Percentiles rank a stretch among this genome's conserved stretches.
Evolutionary conservation across 2,113 vertebrate species (phyloP).

Genomic region (Silurus asotus): DNA sequence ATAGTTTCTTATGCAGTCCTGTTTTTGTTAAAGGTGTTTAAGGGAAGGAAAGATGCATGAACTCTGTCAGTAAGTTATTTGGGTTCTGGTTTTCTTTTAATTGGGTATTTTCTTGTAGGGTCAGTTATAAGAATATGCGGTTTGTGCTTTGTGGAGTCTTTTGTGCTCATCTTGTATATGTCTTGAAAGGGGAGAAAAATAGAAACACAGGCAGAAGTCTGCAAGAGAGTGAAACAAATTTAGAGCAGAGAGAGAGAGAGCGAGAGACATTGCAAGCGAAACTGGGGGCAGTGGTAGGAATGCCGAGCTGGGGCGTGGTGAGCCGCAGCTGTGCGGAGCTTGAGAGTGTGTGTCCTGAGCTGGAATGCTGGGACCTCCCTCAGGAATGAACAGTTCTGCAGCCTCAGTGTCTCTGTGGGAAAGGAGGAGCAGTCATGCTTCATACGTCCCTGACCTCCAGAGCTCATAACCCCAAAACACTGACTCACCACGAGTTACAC

Average conservation of each 20-base stretch:
- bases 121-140: background rate
- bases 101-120: background rate
- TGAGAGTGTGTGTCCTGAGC: conserved; percentile 40
- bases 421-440: conserved; percentile 15
- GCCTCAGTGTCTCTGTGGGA: conserved; percentile 39
- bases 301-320: conserved; percentile 45
- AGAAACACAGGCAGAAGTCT: background rate
- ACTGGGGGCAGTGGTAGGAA: conserved; percentile 38
- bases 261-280: conserved; percentile 8
- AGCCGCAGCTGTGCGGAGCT: conserved; percentile 46
- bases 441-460: conserved; percentile 23
- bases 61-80: background rate
- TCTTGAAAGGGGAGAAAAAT: background rate
- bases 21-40: background rate
- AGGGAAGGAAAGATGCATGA: background rate
- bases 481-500: conserved; percentile 30
- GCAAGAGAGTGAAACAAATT: background rate
- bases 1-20: background rate
- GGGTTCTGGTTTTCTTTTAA: too few relatives aligned
- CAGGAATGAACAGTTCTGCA: conserved; percentile 46
- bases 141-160: background rate
- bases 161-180: background rate
- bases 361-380: conserved; percentile 51
- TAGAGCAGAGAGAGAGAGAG: background rate
- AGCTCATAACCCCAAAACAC: conserved; percentile 24